Conservation (phyloP, 1,140 invertebrate genomes). For the Oscheius sp. region DNA sequence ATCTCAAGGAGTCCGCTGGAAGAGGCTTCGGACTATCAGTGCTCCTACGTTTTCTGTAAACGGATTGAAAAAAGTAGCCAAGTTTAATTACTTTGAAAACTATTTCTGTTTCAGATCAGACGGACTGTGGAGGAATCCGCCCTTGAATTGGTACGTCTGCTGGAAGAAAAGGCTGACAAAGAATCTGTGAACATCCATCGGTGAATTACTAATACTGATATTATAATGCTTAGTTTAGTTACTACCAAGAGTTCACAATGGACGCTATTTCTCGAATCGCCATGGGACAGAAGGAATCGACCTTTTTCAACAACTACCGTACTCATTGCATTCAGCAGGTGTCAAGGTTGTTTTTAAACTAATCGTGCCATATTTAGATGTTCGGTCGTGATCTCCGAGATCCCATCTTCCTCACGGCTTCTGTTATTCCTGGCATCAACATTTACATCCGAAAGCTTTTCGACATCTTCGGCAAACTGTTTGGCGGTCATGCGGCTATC, state of each 20-base stretch:
- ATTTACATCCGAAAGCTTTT: background rate
- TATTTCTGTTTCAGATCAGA: conserved; percentile 48
- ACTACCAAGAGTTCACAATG: conserved; percentile 51
- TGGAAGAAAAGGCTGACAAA: background rate
- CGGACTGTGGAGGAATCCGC: conserved; percentile 52
- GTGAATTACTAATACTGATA: too few species aligned
- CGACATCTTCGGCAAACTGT: background rate
- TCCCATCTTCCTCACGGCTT: background rate
- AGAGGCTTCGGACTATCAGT: conserved; percentile 62
- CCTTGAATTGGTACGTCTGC: conserved; percentile 32
- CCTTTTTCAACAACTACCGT: conserved; percentile 43
- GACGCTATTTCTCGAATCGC: conserved; percentile 50
- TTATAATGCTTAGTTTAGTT: too few species aligned
- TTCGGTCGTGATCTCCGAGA: background rate
- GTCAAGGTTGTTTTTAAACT: background rate
- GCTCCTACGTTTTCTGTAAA: conserved; percentile 63
- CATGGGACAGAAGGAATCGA: conserved; percentile 46
- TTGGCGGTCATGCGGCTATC: background rate
- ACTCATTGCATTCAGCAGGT: background rate
- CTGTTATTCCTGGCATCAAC: background rate
- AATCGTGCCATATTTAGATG: background rate
- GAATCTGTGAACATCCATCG: conserved; percentile 32
- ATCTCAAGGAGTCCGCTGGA: conserved; percentile 60
- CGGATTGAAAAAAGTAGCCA: conserved; percentile 61
- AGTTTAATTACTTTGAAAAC: background rate